A percentile compares a stretch with the other conserved stretches of the same genome.
Conservation (phyloP, 2,888 invertebrate species). For the Chromoteleia sp. region DNA sequence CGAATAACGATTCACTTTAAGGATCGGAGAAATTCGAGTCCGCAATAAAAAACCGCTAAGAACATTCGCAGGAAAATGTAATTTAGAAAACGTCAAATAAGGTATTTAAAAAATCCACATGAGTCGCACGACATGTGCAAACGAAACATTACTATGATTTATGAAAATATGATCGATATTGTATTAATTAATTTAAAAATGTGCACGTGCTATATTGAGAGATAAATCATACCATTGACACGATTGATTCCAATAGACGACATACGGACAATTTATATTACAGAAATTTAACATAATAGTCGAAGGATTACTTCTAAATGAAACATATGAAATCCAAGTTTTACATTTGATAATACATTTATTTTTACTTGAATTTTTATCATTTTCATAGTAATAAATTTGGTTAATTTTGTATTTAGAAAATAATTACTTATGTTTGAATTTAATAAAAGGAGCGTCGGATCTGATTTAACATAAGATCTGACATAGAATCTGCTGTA, state of each 20-base stretch:
- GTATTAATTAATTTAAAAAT: conserved; percentile 18
- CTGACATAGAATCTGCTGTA: too few species aligned
- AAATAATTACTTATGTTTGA: too few species aligned
- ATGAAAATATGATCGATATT: conserved; percentile 13
- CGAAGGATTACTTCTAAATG: neutral
- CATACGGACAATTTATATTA: neutral
- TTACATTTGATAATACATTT: too few species aligned
- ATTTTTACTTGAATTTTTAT: too few species aligned
- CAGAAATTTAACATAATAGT: neutral
- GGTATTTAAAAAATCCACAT: conserved; percentile 2
- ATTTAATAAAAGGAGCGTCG: too few species aligned
- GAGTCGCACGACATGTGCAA: conserved; percentile 10
- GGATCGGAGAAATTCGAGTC: neutral
- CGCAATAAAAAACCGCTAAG: neutral
- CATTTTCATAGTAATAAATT: too few species aligned
- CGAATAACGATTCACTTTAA: conserved; percentile 6
- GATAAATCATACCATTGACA: conserved; percentile 7
- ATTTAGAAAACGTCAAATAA: conserved; percentile 31
- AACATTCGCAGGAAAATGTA: conserved; percentile 5
- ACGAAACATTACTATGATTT: conserved; percentile 21
- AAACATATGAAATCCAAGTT: too few species aligned
- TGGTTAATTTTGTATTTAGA: too few species aligned
- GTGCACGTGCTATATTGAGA: neutral
- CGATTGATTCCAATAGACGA: neutral
- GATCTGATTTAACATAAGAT: too few species aligned